Evolutionary conservation across 2,797 vertebrate genomes (phyloP).

Genomic region (Botia kubotai): DNA sequence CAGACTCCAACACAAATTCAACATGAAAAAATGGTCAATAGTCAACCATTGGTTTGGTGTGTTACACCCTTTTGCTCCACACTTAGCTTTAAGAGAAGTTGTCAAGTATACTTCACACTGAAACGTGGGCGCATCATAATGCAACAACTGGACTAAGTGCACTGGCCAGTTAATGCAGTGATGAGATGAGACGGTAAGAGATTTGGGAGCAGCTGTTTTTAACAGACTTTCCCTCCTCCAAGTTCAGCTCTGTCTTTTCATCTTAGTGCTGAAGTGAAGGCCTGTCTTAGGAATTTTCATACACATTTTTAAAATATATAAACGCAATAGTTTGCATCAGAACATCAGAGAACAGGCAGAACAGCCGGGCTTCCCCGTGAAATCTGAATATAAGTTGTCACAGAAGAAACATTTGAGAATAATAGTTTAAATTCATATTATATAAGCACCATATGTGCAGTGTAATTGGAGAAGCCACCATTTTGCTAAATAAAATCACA

Average conservation of each 20-base stretch:
- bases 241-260: slow-evolving; percentile 53
- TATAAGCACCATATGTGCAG: neutral
- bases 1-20: no score
- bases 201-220: slow-evolving; percentile 72
- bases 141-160: slow-evolving; percentile 26
- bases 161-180: slow-evolving; percentile 62
- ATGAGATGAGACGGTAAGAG: slow-evolving; percentile 69
- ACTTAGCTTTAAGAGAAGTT: neutral
- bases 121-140: slow-evolving; percentile 26
- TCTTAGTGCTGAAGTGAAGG: slow-evolving; percentile 4
- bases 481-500: neutral
- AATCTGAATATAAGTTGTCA: neutral
- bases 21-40: no score
- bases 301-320: neutral
- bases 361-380: neutral
- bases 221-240: slow-evolving; percentile 44
- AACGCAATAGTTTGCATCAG: slow-evolving; percentile 15
- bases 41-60: no score
- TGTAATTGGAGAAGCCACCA: neutral
- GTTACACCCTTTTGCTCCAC: neutral
- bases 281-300: slow-evolving; percentile 24
- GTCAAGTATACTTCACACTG: neutral
- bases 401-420: neutral
- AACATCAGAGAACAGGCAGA: slow-evolving; percentile 22
- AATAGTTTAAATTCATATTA: neutral